phyloP scores from a whole-genome alignment of 2,888 invertebrate species.

The Cordilura impudica region DNA sequence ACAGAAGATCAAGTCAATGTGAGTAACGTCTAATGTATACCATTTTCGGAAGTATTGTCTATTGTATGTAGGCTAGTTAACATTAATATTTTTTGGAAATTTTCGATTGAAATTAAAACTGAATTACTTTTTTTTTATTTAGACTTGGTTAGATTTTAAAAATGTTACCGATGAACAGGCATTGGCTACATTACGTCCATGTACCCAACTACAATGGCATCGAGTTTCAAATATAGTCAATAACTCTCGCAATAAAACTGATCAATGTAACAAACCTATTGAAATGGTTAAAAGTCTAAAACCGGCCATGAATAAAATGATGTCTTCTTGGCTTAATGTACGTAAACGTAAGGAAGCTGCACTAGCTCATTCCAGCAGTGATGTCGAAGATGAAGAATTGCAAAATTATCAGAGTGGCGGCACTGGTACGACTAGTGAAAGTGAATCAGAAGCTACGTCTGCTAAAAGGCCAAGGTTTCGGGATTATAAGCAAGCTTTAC shows the following conservation, averaged over 20 bases:
- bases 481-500: constrained; percentile 51
- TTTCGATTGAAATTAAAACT: too few relatives aligned
- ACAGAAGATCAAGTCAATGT: constrained; percentile 83
- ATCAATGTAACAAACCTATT: constrained; percentile 80
- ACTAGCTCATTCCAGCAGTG: constrained; percentile 40
- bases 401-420: constrained; percentile 19
- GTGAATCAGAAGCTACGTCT: constrained; percentile 54
- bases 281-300: constrained; percentile 63
- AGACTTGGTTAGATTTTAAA: constrained; percentile 85
- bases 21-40: too few relatives aligned
- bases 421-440: constrained; percentile 46
- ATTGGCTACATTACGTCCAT: constrained; percentile 79
- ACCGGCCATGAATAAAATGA: constrained; percentile 68
- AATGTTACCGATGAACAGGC: constrained; percentile 79
- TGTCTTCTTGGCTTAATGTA: constrained; percentile 72
- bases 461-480: constrained; percentile 65
- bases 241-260: constrained; percentile 84
- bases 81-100: too few relatives aligned
- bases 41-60: too few relatives aligned
- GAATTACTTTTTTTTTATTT: constrained; percentile 51
- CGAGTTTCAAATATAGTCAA: constrained; percentile 85
- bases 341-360: constrained; percentile 50
- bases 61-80: too few relatives aligned
- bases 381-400: constrained; percentile 23
- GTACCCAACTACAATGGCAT: constrained; percentile 82